These are phyloP conservation scores for Belgica antarctica DNA, from an alignment of 2,888 invertebrate species.

Conservation along the genomic window DNA sequence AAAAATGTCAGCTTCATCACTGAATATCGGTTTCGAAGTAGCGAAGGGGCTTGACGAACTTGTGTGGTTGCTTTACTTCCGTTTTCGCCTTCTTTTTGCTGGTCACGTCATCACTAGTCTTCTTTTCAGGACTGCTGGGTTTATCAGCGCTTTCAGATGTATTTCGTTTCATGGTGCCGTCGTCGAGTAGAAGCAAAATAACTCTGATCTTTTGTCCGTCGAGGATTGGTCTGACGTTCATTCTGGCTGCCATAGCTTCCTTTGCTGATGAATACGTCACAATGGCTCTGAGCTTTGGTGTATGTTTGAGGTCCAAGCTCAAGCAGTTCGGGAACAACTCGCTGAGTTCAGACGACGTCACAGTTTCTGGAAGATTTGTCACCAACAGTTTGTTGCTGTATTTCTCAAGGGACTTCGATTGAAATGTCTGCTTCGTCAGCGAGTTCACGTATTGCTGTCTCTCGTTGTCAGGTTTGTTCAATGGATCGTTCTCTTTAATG, in stretches of 20 bases:
- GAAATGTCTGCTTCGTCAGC: slow-evolving; percentile 25
- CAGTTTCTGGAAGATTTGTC: slow-evolving; percentile 11
- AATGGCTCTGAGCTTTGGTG: slow-evolving; percentile 3
- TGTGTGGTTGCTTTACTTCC: background rate
- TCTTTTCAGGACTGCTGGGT: background rate
- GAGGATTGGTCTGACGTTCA: slow-evolving; percentile 5
- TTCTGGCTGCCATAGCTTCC: slow-evolving; percentile 34
- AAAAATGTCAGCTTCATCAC: background rate
- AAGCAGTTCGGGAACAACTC: slow-evolving; percentile 18
- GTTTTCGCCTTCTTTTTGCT: background rate
- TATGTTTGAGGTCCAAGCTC: background rate
- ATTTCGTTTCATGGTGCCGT: background rate
- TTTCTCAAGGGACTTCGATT: slow-evolving; percentile 23
- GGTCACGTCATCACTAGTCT: background rate
- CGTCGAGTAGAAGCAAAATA: slow-evolving; percentile 13
- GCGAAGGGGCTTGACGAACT: background rate
- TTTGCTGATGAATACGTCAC: slow-evolving; percentile 38
- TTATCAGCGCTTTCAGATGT: background rate
- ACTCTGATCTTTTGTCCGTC: slow-evolving; percentile 28
- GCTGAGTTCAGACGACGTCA: slow-evolving; percentile 15
- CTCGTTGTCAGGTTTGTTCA: slow-evolving; percentile 17
- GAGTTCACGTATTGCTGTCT: slow-evolving; percentile 17
- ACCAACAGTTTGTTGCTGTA: slow-evolving; percentile 35
- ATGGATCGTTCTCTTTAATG: slow-evolving; percentile 9
- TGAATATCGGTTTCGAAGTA: slow-evolving; percentile 1